phyloP scores from a whole-genome alignment of 2,797 vertebrate genomes.

The Enteromius thamalakanensis region DNA sequence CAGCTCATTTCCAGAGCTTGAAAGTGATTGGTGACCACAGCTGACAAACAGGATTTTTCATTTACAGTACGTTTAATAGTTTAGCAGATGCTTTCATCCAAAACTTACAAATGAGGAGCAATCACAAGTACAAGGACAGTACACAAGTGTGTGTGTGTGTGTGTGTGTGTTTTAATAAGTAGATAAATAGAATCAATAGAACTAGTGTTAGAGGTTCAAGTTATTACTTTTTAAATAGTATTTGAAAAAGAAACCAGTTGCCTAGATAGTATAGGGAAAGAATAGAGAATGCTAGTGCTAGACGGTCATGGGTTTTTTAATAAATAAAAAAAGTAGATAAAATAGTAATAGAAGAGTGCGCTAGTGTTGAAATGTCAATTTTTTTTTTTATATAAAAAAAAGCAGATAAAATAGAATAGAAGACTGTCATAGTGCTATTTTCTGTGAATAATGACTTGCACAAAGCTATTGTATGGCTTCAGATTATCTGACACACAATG shows the following conservation, averaged over 20 bases:
- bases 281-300: too few species aligned
- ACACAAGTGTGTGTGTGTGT: too few species aligned
- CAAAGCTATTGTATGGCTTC: background rate
- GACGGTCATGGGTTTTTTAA: background rate
- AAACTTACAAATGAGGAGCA: background rate
- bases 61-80: background rate
- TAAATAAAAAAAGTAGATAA: background rate
- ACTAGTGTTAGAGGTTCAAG: too few species aligned
- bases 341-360: background rate
- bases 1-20: background rate
- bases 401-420: background rate
- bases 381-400: background rate
- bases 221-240: too few species aligned
- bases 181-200: too few species aligned
- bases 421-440: background rate
- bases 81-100: background rate
- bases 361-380: background rate
- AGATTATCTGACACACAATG: background rate
- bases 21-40: background rate
- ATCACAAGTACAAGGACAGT: background rate
- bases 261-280: background rate
- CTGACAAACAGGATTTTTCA: background rate
- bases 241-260: background rate
- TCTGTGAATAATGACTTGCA: background rate
- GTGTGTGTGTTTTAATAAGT: too few species aligned